Conservation (phyloP, 2,888 invertebrate species). For the Mythimna ferrago region DNA sequence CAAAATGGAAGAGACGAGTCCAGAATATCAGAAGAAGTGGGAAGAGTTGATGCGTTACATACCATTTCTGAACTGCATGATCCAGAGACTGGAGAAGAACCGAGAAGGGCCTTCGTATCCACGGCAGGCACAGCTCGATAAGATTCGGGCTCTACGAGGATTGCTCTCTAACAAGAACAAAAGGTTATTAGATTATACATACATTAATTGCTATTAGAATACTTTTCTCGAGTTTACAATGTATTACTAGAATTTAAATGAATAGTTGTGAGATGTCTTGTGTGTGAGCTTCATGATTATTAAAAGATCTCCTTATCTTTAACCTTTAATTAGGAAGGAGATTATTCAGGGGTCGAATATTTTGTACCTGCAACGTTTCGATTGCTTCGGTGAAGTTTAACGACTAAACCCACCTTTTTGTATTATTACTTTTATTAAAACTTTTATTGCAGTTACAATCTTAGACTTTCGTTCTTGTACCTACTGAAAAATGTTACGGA, state of each 20-base stretch:
- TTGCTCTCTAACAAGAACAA: constrained; percentile 92
- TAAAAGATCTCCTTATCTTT: no score
- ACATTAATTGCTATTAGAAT: constrained; percentile 9
- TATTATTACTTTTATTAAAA: not conserved
- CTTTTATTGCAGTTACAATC: not conserved
- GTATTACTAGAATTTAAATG: not conserved
- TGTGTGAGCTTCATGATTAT: not conserved
- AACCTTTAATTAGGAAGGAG: not conserved
- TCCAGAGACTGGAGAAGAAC: constrained; percentile 91
- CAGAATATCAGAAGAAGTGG: constrained; percentile 91
- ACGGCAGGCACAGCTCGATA: constrained; percentile 91
- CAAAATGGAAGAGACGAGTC: constrained; percentile 76
- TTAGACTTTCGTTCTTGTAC: not conserved
- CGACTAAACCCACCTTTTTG: not conserved
- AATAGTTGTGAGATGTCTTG: not conserved
- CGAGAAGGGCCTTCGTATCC: constrained; percentile 82
- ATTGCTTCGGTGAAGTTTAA: not conserved
- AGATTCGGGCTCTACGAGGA: constrained; percentile 92
- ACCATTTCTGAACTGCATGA: constrained; percentile 94
- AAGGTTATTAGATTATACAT: constrained; percentile 78
- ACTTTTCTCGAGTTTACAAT: not conserved
- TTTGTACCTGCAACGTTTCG: not conserved
- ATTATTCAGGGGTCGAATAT: not conserved
- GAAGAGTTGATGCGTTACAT: constrained; percentile 93
- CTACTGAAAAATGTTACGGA: not conserved